These are phyloP conservation scores for Psittacula derbiana DNA, from an alignment of 2,797 vertebrate species.

Conservation along the genomic window DNA sequence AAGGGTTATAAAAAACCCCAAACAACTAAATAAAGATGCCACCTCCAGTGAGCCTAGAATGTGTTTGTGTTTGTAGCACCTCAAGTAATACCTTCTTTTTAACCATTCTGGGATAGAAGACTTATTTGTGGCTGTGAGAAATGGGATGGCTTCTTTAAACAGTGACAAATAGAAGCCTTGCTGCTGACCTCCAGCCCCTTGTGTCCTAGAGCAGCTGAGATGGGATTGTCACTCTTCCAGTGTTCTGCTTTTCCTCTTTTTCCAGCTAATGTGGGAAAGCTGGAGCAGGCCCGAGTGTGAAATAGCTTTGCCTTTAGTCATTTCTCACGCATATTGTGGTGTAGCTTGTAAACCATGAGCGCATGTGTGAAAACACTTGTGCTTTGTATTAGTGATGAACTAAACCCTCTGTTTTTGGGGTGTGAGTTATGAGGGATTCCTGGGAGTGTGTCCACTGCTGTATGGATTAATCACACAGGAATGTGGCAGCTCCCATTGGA, in stretches of 20 bases:
- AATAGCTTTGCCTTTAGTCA: background rate
- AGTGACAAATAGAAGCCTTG: background rate
- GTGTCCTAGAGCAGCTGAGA: background rate
- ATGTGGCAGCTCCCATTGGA: background rate
- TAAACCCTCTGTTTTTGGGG: background rate
- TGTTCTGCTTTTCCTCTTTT: background rate
- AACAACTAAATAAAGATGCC: slow-evolving; percentile 8
- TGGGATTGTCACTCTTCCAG: background rate
- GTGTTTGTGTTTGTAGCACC: background rate
- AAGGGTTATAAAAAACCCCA: background rate
- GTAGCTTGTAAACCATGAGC: background rate
- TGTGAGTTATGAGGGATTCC: background rate
- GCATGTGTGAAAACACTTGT: background rate
- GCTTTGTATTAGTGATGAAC: background rate
- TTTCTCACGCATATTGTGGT: background rate
- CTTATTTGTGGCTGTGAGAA: background rate
- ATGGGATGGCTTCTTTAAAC: background rate
- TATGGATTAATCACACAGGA: fast-evolving
- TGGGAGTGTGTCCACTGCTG: background rate
- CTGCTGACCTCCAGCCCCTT: background rate
- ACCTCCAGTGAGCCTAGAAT: background rate
- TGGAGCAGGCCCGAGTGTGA: background rate
- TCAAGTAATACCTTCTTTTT: background rate
- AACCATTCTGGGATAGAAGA: background rate
- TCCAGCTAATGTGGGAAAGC: background rate